Conservation (phyloP, 2,797 vertebrate species). For the Perodicticus potto region DNA sequence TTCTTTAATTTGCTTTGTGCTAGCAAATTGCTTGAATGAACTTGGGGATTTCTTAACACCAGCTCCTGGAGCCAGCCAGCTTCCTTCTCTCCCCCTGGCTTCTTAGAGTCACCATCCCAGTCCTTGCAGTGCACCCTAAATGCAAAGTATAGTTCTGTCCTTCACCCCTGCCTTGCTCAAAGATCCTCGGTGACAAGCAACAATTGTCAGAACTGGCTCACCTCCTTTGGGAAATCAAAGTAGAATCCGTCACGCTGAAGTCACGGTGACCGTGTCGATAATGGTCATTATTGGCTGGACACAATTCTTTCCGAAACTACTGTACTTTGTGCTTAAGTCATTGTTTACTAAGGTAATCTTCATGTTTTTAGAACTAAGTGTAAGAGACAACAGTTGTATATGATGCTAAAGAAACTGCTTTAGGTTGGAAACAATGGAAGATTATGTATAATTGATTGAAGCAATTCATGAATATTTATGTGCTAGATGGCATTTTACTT, state of each 20-base stretch:
- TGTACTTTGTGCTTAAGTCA: conserved; percentile 11
- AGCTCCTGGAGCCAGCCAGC: neutral
- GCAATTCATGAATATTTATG: conserved; percentile 32
- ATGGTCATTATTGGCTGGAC: neutral
- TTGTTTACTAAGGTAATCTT: conserved; percentile 41
- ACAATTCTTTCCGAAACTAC: conserved; percentile 44
- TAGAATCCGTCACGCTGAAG: neutral
- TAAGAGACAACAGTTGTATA: neutral
- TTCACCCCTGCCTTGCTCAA: neutral
- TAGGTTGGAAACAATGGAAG: conserved; percentile 57
- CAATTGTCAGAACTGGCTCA: neutral
- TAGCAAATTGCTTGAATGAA: neutral
- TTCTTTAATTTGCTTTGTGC: neutral
- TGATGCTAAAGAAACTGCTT: conserved; percentile 60
- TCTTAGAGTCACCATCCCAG: neutral
- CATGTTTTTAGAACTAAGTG: conserved; percentile 43
- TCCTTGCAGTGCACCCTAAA: neutral
- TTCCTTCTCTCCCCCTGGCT: neutral
- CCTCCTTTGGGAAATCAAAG: conserved; percentile 40
- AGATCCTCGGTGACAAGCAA: neutral
- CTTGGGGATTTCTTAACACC: neutral
- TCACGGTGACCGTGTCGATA: neutral
- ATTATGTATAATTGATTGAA: conserved; percentile 56
- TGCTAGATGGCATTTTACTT: conserved; percentile 54
- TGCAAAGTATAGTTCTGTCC: neutral